Evolutionary conservation across 2,888 invertebrate genomes (phyloP).

Genomic region (Hyposoter didymator): DNA sequence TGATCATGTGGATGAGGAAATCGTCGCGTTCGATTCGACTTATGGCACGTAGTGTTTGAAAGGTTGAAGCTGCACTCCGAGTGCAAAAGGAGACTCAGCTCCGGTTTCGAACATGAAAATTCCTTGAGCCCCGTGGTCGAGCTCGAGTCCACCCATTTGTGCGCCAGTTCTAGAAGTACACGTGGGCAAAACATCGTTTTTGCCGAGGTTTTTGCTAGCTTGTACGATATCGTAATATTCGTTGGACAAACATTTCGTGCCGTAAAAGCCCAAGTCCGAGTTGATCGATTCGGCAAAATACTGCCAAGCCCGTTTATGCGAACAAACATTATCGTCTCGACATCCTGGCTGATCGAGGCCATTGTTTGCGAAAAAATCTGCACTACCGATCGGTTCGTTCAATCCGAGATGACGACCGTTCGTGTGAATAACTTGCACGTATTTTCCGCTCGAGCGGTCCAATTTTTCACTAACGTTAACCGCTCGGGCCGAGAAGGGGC

Average conservation of each 20-base stretch:
- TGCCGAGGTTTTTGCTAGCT: too few relatives aligned
- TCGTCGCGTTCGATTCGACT: too few relatives aligned
- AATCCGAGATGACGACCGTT: slow-evolving; percentile 11
- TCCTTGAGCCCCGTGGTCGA: background rate
- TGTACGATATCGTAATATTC: too few relatives aligned
- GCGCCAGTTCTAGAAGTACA: background rate
- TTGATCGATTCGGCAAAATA: slow-evolving; percentile 39
- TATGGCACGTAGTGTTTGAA: too few relatives aligned
- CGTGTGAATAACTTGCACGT: slow-evolving; percentile 46
- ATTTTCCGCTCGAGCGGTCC: background rate
- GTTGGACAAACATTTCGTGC: background rate
- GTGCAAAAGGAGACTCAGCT: background rate
- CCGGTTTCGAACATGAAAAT: background rate
- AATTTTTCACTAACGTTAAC: background rate
- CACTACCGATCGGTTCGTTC: background rate
- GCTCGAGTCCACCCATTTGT: slow-evolving; percentile 18
- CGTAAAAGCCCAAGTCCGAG: background rate
- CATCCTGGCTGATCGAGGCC: slow-evolving; percentile 33
- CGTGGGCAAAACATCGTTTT: background rate
- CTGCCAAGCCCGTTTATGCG: slow-evolving; percentile 30
- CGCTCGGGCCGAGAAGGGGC: background rate
- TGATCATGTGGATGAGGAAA: too few relatives aligned
- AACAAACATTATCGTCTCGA: background rate
- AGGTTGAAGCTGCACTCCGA: background rate
- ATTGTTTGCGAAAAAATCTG: slow-evolving; percentile 29